Evolutionary conservation across 2,888 invertebrate genomes (phyloP), one percentile per base, ranked within the genome.

Genomic region (Allolobophora icterica): DNA sequence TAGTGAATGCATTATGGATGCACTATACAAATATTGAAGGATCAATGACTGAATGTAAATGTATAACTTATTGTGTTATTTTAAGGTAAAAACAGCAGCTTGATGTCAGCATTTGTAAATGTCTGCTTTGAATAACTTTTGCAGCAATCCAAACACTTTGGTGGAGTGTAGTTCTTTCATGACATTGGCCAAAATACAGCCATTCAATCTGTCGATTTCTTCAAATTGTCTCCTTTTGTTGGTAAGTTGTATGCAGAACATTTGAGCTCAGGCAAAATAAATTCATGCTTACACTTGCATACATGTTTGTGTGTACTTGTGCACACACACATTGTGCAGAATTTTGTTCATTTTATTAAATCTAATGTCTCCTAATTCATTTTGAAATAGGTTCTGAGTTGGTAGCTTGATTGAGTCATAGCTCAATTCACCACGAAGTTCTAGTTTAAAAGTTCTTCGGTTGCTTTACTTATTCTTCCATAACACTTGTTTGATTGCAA

Each of bases 131-230:
- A 21, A 71, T 71, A 71, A 71, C 71, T 35, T 58, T 58, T 30
- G 35, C 92, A 98, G 98, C 96, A 98, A 98, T 96, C 97, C 97
- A 91, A 98, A 98, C 94, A 97, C 97, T 94, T 96, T 98, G 94
- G 97, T 98, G 90, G 98, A 98, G 95, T 97, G 98, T 92, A 97
- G 97, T 1, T 97, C 98, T 58, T 99, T 99, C 95, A 97, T 97
- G 89, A 97, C 97, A 89, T 96, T 98, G 92, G 98, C 98, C 15
- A 98, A 98, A 96, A 97, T 98, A 91, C 99, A 99, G 95, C 99
- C 99, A 24, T 99, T 99, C 95, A 96, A 97, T 91, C 97, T 99
- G 15, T 97, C 98, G 35, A 96, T 98, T 92, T 97, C 97, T 91
- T 97, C 98, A 21, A 95, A 95, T 38, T 98, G 98, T 94, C 97